Base-by-base conservation (phyloP, 2,888 invertebrate species). In the Eilema depressum region DNA sequence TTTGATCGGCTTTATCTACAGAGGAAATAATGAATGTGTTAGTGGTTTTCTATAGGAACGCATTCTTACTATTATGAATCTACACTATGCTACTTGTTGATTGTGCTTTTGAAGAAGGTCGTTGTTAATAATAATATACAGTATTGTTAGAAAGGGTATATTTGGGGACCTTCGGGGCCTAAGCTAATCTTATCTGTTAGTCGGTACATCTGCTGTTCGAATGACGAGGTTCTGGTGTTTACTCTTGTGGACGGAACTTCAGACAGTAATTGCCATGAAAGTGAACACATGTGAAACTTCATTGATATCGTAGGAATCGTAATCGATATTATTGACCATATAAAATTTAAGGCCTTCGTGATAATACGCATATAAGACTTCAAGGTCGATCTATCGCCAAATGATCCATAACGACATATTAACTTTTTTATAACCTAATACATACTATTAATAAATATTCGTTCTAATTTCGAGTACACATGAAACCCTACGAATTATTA, bases 1-100 rank as follows among this genome's bases (percentile, higher is more conserved):
- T 11, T 20, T 66, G 68, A 59, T 75, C 53, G 63, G 68, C 56
- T 69, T 75, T 62, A 67, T 68, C 68, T 67, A 30, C 20, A 53
- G 60, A 26, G 20, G n/a, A 30, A 60, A 79, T 70, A 69, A 70
- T 53, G 53, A 53, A n/a, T 53, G n/a, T 20, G 10, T 53, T 47
- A 47, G 47, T 47, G 7, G 47, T 47, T 7, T 41, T 41, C 41
- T 47, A 74, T 70, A 25, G 71, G 70, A 41, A 28, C 69, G 79
- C 64, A 63, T 68, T 25, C 37, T 59, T 59, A 23, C 56, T 25
- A 59, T 2, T 3, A 14, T 5, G 17, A n/a, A n/a, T 2, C 10
- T 53, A n/a, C 53, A 8, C 7, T 10, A 0, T 53, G 20, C 47
- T 20, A 47, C 1, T 14, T 41, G 17, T 7, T n/a, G n/a, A 53